phyloP scores from a whole-genome alignment of 1,140 invertebrate species.

The Penaeus indicus region DNA sequence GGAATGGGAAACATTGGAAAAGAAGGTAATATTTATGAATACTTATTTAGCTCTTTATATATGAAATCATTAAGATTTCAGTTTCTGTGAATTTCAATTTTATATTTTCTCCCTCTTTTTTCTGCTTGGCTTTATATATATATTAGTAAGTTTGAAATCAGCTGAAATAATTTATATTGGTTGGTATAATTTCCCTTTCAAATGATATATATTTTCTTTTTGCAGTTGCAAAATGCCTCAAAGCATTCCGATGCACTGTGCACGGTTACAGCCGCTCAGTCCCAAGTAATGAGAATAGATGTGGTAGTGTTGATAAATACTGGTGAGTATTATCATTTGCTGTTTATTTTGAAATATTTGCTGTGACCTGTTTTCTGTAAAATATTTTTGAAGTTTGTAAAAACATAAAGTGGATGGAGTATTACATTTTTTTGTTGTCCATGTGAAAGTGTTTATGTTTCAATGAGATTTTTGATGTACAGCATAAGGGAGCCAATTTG shows the following conservation, averaged over 20 bases:
- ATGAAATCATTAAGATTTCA: neutral
- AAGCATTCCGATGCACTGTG: constrained; percentile 70
- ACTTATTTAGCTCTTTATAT: neutral
- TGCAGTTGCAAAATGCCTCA: constrained; percentile 71
- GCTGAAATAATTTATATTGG: too few relatives aligned
- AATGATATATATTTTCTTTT: constrained; percentile 25
- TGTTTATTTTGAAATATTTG: neutral
- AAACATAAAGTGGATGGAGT: too few relatives aligned
- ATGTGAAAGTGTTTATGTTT: too few relatives aligned
- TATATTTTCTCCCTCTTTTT: neutral
- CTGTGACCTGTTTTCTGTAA: too few relatives aligned
- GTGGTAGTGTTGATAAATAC: constrained; percentile 53
- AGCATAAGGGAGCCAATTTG: too few relatives aligned
- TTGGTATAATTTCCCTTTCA: too few relatives aligned
- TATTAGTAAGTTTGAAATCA: neutral
- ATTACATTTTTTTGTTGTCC: too few relatives aligned
- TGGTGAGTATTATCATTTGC: constrained; percentile 64
- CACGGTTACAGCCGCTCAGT: constrained; percentile 69
- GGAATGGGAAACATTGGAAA: constrained; percentile 73
- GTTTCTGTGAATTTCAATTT: too few relatives aligned
- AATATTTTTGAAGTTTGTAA: too few relatives aligned
- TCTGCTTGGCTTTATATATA: neutral
- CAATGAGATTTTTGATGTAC: too few relatives aligned
- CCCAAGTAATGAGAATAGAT: constrained; percentile 33
- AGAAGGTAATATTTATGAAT: constrained; percentile 69